Conservation (phyloP, 1,140 invertebrate species). For the Palaemon carinicauda region DNA sequence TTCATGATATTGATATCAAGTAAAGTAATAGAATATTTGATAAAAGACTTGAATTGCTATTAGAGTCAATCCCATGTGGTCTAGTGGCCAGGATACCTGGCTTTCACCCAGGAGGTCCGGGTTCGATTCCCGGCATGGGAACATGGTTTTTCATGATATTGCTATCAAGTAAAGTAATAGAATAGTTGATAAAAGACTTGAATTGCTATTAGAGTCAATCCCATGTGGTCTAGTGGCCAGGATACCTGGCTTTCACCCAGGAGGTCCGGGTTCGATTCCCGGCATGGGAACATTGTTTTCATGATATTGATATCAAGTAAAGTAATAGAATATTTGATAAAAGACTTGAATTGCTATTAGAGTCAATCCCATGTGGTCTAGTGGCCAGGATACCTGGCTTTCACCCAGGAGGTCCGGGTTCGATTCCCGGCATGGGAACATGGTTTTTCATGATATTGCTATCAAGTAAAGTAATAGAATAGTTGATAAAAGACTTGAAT, state of each 20-base stretch:
- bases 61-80: conserved; percentile 60
- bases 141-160: neutral
- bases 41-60: too few species aligned
- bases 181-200: too few species aligned
- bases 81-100: conserved; percentile 67
- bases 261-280: conserved; percentile 68
- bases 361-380: conserved; percentile 65
- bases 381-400: conserved; percentile 67
- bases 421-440: conserved; percentile 64
- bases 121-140: conserved; percentile 65
- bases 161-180: too few species aligned
- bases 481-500: too few species aligned
- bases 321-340: too few species aligned
- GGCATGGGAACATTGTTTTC: conserved; percentile 57
- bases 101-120: conserved; percentile 67
- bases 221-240: conserved; percentile 67
- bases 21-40: too few species aligned
- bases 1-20: too few species aligned
- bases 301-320: too few species aligned
- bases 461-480: too few species aligned
- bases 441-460: too few species aligned
- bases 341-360: too few species aligned
- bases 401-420: conserved; percentile 67
- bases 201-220: neutral
- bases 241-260: conserved; percentile 68